Evolutionary conservation across 2,113 vertebrate genomes (phyloP), one percentile per base, ranked within the genome.

Genomic region (Dipodomys stephensi): DNA sequence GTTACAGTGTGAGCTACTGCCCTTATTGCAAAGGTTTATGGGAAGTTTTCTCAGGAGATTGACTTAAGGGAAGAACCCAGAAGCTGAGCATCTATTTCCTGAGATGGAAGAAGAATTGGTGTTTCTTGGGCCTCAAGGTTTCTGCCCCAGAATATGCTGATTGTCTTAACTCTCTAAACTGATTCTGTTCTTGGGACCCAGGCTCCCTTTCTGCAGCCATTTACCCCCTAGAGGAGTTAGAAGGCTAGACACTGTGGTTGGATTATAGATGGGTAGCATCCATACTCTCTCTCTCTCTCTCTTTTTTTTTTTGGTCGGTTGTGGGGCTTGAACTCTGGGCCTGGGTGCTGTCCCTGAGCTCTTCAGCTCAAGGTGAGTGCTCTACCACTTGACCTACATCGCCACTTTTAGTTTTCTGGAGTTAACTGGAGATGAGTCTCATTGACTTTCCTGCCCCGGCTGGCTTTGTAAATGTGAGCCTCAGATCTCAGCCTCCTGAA

Each of bases 91-190:
- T 0, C 25, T 57, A 23, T 53, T 86, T 95, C 73, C 62, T 53
- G 39, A 91, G 78, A 83, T 73, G 27, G 67, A 65, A 84, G 69
- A 69, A 44, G 49, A 92, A 90, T 44, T 28, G 30, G 2, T 27
- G 62, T 87, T 82, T 46, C 80, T 91, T 16, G 27, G 57, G 16
- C 83, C 46, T 89, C 79, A 69, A 46, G 27, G 0, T 88, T 88
- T n/a, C n/a, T 88, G 25, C 44, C 87, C 62, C 16, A 69, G 22
- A 77, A 85, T 77, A 57, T 67, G 60, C 19, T 60, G 28, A 76
- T 80, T 88, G 15, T 16, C n/a, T 94, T 39, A 65, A 39, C 15
- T 91, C 67, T 88, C 69, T 39, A 96, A 74, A 69, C 19, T 72
- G 60, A 4, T 64, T 95, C 62, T 96, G 7, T 91, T 88, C 23